Percentiles rank a stretch among this genome's conserved stretches.
Conservation (phyloP, 2,888 invertebrate species). For the Tortricodes alternella region DNA sequence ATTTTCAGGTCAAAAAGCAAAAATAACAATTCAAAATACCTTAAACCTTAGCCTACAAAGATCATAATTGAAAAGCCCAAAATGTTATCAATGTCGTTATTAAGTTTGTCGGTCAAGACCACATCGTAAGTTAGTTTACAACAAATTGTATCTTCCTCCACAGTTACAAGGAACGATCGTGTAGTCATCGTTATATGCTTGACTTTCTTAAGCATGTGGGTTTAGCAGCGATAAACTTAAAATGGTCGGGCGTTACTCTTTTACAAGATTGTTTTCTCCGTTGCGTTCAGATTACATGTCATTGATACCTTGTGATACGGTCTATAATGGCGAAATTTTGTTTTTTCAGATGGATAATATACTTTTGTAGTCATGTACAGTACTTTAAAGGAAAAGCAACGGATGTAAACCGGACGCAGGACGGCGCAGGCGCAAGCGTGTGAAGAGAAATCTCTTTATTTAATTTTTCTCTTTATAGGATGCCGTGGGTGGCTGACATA, state of each 20-base stretch:
- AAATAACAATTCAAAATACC: not conserved
- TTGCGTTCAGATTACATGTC: constrained; percentile 19
- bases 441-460: constrained; percentile 73
- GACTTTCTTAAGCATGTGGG: constrained; percentile 38
- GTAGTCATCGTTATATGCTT: constrained; percentile 36
- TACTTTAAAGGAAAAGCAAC: constrained; percentile 71
- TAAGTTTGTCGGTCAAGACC: constrained; percentile 47
- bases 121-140: constrained; percentile 53
- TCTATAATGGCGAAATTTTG: constrained; percentile 32
- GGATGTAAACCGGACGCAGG: constrained; percentile 75
- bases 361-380: constrained; percentile 39
- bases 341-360: constrained; percentile 21
- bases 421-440: constrained; percentile 47
- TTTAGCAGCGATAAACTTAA: constrained; percentile 50
- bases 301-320: constrained; percentile 37
- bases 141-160: constrained; percentile 7
- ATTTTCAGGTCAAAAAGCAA: constrained; percentile 13
- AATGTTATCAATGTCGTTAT: constrained; percentile 24
- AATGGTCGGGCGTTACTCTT: constrained; percentile 42
- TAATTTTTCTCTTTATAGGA: constrained; percentile 64
- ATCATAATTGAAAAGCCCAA: constrained; percentile 32
- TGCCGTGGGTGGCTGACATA: constrained; percentile 64
- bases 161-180: not conserved
- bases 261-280: constrained; percentile 41
- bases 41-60: constrained; percentile 33